Evolutionary conservation across 2,797 vertebrate species (phyloP).

Genomic region (Orestias chungarensis): DNA sequence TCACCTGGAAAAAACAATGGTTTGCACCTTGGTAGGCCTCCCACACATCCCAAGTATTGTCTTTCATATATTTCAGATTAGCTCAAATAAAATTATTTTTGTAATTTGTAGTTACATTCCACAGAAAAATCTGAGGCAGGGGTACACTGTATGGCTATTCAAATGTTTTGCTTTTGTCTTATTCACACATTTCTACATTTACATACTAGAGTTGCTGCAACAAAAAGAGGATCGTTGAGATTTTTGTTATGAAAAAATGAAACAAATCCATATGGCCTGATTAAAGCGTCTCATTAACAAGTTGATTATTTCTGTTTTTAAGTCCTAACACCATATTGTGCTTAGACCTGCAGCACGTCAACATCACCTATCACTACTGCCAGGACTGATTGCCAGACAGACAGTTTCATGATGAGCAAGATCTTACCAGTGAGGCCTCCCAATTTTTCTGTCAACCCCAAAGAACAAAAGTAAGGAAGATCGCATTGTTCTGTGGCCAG

Average conservation of each 20-base stretch:
- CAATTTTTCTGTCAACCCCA: neutral
- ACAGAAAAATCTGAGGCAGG: neutral
- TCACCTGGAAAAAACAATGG: too few relatives aligned
- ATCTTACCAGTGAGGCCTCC: neutral
- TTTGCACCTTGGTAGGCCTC: too few relatives aligned
- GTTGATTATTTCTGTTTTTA: neutral
- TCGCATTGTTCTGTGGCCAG: neutral
- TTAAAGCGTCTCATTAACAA: neutral
- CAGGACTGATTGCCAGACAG: neutral
- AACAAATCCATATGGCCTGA: neutral
- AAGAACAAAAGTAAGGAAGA: neutral
- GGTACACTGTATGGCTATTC: neutral
- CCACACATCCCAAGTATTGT: neutral
- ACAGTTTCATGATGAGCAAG: neutral
- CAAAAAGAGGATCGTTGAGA: neutral
- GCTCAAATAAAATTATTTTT: neutral
- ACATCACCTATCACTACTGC: neutral
- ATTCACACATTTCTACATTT: neutral
- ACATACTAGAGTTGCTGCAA: too few relatives aligned
- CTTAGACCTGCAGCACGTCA: neutral
- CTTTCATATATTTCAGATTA: too few relatives aligned
- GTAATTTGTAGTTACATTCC: neutral
- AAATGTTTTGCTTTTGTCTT: neutral
- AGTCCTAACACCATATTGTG: neutral
- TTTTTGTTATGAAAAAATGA: neutral